Percentiles rank a stretch among this genome's conserved stretches.
These are phyloP conservation scores for Philypnodon macrostomus DNA, from an alignment of 2,797 vertebrate genomes.

Conservation along the genomic window DNA sequence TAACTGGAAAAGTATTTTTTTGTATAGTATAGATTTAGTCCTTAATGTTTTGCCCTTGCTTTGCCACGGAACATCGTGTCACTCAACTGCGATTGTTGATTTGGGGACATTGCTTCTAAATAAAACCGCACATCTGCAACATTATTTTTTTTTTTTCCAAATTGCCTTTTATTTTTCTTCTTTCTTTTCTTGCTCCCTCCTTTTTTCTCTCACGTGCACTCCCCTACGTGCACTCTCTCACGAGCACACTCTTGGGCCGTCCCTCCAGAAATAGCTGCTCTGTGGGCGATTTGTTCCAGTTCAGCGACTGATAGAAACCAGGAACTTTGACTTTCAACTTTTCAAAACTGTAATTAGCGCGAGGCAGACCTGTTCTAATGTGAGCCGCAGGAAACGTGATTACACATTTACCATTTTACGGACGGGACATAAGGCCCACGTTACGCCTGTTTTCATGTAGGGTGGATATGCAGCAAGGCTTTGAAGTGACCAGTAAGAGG, in stretches of 20 bases:
- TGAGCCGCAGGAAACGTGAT: slow-evolving; percentile 14
- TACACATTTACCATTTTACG: slow-evolving; percentile 8
- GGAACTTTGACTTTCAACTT: slow-evolving; percentile 33
- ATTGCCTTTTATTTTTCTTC: background rate
- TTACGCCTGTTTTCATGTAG: slow-evolving; percentile 2
- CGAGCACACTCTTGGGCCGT: slow-evolving; percentile 16
- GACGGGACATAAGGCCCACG: background rate
- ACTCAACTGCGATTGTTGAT: background rate
- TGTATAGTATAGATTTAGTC: background rate
- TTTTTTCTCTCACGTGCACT: slow-evolving; percentile 6
- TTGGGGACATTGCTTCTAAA: background rate
- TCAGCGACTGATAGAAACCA: slow-evolving; percentile 26
- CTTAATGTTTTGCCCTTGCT: too few species aligned
- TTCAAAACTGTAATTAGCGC: slow-evolving; percentile 20
- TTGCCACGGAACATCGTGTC: too few species aligned
- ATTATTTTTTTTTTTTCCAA: background rate
- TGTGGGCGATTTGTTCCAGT: slow-evolving; percentile 46
- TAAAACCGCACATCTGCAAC: background rate
- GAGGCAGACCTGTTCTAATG: slow-evolving; percentile 22
- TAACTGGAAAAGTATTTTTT: too few species aligned
- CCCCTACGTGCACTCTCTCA: slow-evolving; percentile 9
- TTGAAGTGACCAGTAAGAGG: slow-evolving; percentile 3
- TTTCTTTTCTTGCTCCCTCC: slow-evolving; percentile 4
- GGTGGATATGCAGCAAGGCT: background rate
- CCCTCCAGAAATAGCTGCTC: slow-evolving; percentile 40